Evolutionary conservation across 2,113 vertebrate species (phyloP).

Genomic region (Elephantulus edwardii): DNA sequence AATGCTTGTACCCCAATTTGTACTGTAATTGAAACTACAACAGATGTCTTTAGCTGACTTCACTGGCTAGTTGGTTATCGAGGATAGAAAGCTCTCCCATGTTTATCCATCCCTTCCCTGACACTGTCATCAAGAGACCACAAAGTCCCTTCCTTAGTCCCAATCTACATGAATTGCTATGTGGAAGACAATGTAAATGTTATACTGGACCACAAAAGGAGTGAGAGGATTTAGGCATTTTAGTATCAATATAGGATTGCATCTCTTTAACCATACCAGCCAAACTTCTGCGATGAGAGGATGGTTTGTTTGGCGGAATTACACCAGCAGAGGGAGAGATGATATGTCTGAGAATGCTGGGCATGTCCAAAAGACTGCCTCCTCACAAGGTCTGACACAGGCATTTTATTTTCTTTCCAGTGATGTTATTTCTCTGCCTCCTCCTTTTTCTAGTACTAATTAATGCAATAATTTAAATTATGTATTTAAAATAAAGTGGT

Average conservation of each 20-base stretch:
- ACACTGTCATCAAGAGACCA: not conserved
- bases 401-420: not conserved
- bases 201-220: not conserved
- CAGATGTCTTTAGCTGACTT: not conserved
- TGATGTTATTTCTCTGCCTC: too few species aligned
- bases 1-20: not conserved
- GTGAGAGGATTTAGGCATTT: not conserved
- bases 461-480: not conserved
- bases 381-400: fast-evolving
- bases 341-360: not conserved
- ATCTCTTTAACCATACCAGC: not conserved
- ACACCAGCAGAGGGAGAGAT: not conserved
- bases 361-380: not conserved
- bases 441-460: too few species aligned
- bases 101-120: not conserved
- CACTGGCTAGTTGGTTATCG: not conserved
- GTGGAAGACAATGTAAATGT: not conserved
- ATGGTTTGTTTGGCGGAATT: not conserved
- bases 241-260: not conserved
- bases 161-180: not conserved
- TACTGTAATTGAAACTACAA: not conserved
- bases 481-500: not conserved
- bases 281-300: not conserved
- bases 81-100: not conserved
- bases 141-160: not conserved